phyloP scores from a whole-genome alignment of 2,113 vertebrate species.

The Poeciliopsis turrubarensis region DNA sequence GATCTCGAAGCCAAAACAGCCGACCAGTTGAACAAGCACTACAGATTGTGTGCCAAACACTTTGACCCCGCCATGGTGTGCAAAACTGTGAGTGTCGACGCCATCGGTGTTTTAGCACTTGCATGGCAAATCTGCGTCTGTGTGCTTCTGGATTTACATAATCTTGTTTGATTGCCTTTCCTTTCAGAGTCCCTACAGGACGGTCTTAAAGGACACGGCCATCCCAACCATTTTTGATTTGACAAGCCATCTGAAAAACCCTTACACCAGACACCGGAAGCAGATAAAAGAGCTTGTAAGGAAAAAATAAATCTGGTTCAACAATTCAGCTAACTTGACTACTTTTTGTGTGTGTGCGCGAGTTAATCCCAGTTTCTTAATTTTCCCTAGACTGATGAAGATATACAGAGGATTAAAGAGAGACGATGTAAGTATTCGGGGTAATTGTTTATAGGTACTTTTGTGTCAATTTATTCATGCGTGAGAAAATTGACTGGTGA shows the following conservation, averaged over 20 bases:
- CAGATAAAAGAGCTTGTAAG: slow-evolving; percentile 94
- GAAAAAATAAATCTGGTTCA: neutral
- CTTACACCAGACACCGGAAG: slow-evolving; percentile 92
- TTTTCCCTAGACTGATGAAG: slow-evolving; percentile 89
- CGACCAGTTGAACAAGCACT: slow-evolving; percentile 95
- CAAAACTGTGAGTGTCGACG: slow-evolving; percentile 86
- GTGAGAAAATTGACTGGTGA: no score
- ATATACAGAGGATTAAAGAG: slow-evolving; percentile 89
- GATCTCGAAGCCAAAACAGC: slow-evolving; percentile 94
- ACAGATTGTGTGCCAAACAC: slow-evolving; percentile 92
- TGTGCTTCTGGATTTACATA: neutral
- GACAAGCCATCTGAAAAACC: slow-evolving; percentile 92
- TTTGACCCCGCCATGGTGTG: slow-evolving; percentile 95
- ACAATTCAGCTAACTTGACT: neutral
- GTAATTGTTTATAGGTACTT: no score
- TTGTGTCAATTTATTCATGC: neutral
- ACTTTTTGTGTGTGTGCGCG: neutral
- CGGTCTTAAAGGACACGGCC: slow-evolving; percentile 93
- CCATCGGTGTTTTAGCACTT: neutral
- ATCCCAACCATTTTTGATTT: slow-evolving; percentile 95
- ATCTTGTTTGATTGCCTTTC: neutral
- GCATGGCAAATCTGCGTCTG: neutral
- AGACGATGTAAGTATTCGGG: slow-evolving; percentile 87
- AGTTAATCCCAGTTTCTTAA: neutral
- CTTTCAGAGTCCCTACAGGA: slow-evolving; percentile 94